Evolutionary conservation across 2,888 invertebrate species (phyloP).

Genomic region (Tuta absoluta): DNA sequence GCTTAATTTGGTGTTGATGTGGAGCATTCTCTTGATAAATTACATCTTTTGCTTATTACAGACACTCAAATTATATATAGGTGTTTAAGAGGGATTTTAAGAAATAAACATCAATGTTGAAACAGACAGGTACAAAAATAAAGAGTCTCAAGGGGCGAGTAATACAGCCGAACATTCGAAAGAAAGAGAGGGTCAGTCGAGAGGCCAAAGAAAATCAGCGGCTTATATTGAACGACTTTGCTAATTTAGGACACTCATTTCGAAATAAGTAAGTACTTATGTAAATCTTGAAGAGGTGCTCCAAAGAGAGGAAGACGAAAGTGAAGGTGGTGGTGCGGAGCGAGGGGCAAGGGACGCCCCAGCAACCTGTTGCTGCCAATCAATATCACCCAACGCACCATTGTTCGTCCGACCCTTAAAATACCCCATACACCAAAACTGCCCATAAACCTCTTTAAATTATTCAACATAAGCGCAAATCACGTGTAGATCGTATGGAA

Average conservation of each 20-base stretch:
- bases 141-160: background rate
- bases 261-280: background rate
- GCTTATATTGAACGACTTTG: conserved; percentile 12
- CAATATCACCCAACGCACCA: conserved; percentile 73
- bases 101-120: background rate
- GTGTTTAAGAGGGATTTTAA: background rate
- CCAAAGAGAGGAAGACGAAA: conserved; percentile 27
- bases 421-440: conserved; percentile 45
- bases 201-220: background rate
- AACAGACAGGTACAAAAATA: background rate
- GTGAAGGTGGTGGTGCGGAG: conserved; percentile 55
- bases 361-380: conserved; percentile 76
- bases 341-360: conserved; percentile 66
- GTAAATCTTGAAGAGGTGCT: conserved; percentile 22
- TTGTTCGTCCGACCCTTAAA: conserved; percentile 57
- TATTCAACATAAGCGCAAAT: conserved; percentile 18
- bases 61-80: background rate
- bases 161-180: background rate
- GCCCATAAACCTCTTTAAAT: conserved; percentile 31
- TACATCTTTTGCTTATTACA: background rate
- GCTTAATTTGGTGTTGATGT: conserved; percentile 22
- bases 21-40: conserved; percentile 5
- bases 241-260: conserved; percentile 19
- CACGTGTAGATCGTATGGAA: background rate
- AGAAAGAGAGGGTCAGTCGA: conserved; percentile 13